Evolutionary conservation across 2,888 invertebrate genomes (phyloP).

Genomic region (Apotomis capreana): DNA sequence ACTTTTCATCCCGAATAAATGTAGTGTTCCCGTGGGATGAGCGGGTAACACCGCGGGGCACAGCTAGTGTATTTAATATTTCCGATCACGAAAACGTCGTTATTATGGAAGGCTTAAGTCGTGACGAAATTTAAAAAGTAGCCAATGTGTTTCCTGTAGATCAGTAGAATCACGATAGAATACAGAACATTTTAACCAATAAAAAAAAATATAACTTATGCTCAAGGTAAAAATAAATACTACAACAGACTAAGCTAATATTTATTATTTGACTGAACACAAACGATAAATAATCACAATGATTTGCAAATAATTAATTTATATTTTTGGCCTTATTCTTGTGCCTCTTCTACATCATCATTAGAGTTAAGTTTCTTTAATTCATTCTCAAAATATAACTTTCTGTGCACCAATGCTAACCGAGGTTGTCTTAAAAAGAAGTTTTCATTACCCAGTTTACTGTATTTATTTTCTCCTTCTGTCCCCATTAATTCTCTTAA

Average conservation of each 20-base stretch:
- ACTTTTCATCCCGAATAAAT: no score
- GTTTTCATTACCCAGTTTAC: constrained; percentile 87
- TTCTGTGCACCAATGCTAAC: constrained; percentile 86
- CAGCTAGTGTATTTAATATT: no score
- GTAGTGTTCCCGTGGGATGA: no score
- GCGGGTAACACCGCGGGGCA: no score
- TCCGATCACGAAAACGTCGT: no score
- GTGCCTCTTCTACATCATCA: constrained; percentile 30
- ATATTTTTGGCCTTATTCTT: constrained; percentile 2
- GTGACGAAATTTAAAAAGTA: no score
- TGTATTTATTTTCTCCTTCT: constrained; percentile 85
- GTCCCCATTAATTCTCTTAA: constrained; percentile 86
- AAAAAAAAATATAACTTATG: no score
- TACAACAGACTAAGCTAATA: background rate
- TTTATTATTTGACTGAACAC: background rate
- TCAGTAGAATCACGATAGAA: no score
- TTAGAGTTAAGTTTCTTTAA: constrained; percentile 61
- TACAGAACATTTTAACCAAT: no score
- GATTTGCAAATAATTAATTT: background rate
- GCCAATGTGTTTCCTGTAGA: no score
- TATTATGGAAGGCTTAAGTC: no score
- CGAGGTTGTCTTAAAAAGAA: constrained; percentile 85
- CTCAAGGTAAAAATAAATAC: no score
- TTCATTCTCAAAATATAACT: constrained; percentile 85
- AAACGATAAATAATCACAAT: background rate